Conservation (phyloP, 2,113 vertebrate genomes). For the Percopsis transmontana region DNA sequence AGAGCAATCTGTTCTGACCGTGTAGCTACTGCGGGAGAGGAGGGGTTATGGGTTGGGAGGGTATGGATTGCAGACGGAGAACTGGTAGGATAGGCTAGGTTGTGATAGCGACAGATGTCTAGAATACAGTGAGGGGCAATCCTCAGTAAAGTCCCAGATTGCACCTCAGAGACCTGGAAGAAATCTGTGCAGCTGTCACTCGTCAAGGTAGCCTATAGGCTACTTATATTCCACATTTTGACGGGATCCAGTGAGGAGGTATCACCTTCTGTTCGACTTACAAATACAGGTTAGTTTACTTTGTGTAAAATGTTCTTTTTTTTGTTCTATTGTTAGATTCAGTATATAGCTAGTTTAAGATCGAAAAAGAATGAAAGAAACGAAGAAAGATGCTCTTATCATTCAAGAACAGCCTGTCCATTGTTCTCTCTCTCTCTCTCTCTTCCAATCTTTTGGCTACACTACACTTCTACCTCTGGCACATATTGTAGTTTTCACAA, state of each 20-base stretch:
- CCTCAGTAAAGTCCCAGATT: conserved; percentile 59
- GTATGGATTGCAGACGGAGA: conserved; percentile 61
- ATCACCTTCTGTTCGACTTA: conserved; percentile 20
- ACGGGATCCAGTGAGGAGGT: conserved; percentile 45
- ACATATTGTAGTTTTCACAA: background rate
- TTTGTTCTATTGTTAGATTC: background rate
- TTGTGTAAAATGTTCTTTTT: background rate
- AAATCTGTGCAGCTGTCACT: conserved; percentile 76
- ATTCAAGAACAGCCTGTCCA: conserved; percentile 2
- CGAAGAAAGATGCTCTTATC: conserved; percentile 6
- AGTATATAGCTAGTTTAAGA: background rate
- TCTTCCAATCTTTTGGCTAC: conserved; percentile 17
- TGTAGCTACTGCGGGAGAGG: conserved; percentile 36
- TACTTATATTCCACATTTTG: conserved; percentile 63
- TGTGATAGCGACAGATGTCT: conserved; percentile 79
- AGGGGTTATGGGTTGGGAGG: conserved; percentile 58
- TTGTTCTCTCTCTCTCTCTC: conserved; percentile 29
- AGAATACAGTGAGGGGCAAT: conserved; percentile 64
- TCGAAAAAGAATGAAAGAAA: conserved; percentile 22
- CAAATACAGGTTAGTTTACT: conserved; percentile 67
- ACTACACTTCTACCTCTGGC: background rate
- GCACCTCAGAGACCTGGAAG: conserved; percentile 69
- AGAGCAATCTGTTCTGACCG: too few species aligned
- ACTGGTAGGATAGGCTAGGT: conserved; percentile 58
- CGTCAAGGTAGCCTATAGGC: conserved; percentile 32